Evolutionary conservation across 2,113 vertebrate species (phyloP), one percentile per base, ranked within the genome.

Genomic region (Dinomys branickii): DNA sequence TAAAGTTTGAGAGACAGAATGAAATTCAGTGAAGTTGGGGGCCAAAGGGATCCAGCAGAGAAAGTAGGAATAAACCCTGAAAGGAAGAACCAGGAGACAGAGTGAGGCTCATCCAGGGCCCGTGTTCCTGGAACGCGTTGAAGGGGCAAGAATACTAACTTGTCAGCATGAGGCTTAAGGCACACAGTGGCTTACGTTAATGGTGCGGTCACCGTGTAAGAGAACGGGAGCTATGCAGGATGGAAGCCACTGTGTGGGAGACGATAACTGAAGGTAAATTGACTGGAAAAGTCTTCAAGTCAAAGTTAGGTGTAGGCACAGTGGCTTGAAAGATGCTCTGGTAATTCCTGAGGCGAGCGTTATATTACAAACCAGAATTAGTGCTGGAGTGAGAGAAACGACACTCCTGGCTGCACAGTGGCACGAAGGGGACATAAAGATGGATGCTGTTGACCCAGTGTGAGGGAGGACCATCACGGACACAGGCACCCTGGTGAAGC

Each of bases 401-500:
- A 19, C 5, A 16, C 13, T 33, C 19, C 16, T 33, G 30, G n/a
- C 1, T 28, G 1, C 9, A 26, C 10, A 78, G 26, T 19, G 61
- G 28, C 30, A 8, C 6, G 1, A 26, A 1, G 7, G 33, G 3
- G 2, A 1, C 28, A 9, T 30, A 41, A 84, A 78, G 7, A 44
- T 41, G 4, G 59, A 12, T 20, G 30, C 0, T 9, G 54, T 3
- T 47, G 5, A 2, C 33, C 19, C 20, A 59, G 22, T 47, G 35
- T 22, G 2, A 67, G 10, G n/a, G 20, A 87, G 54, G 35, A 0
- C 9, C 0, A 3, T 33, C 1, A 52, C 1, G 9, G 30, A 63
- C 12, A 30, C 0, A 13, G 3, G 22, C 28, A 47, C 4, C 2
- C 10, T n/a, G 3, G 6, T 58, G 30, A 26, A 2, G 12, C 58